Base-by-base conservation (phyloP, 2,797 vertebrate species). In the Clamator glandarius region DNA sequence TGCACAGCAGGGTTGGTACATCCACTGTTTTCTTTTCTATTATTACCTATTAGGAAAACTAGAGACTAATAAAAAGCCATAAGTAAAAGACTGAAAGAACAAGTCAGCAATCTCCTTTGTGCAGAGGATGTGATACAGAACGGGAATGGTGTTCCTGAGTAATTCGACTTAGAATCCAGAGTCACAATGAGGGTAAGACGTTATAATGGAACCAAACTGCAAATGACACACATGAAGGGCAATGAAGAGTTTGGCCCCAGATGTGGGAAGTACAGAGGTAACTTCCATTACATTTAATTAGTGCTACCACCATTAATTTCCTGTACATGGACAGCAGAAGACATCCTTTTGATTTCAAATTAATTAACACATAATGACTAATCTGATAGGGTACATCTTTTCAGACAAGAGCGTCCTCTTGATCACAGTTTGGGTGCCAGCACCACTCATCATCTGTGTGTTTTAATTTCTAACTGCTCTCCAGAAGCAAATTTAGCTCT, bases 371-470 rank as follows among this genome's bases (percentile, higher is more conserved):
- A 70, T 78, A 86, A 88, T 93, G 78, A 94, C 91, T 95, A 95
- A 93, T 94, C 93, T 94, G 80, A 92, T 91, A 93, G 69, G 83
- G 77, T 93, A 94, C 92, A 95, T 92, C 83, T 95, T 95, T 95
- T 94, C 94, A 89, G 94, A 90, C 82, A 90, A 94, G 89, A 93
- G 63, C 89, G 93, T 96, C 90, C 73, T 94, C 95, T 96, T 96
- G 89, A 93, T 96, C 93, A 96, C 80, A 95, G 77, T 96, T 95
- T 96, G 95, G 95, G 89, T 93, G 90, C 92, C 93, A 94, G 93
- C 89, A 95, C 86, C 90, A 84, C 89, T 94, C 94, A 90, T 95
- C 86, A 95, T 93, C 88, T 96, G 86, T 89, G 74, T 96, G 92
- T 93, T 96, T 96, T 93, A 95, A 90, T 94, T 95, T 89, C 84